Evolutionary conservation across 2,113 vertebrate species (phyloP), one percentile per base, ranked within the genome.

Genomic region (Pungitius pungitius): DNA sequence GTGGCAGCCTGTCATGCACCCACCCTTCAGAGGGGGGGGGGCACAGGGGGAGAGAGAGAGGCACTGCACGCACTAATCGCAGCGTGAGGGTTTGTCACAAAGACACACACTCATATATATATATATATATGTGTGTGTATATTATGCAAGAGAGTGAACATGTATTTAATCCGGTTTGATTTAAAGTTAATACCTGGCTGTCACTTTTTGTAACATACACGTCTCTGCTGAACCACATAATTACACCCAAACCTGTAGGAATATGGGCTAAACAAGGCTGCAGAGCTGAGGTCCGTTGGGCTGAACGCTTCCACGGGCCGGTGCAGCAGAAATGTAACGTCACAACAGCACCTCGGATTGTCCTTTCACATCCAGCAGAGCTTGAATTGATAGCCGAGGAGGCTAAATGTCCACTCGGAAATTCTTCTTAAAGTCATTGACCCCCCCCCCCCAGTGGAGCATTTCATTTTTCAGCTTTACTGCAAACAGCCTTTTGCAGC

Each of bases 1-100:
- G 82, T 83, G 85, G 82, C 81, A 85, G 81, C 81, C 71, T 78
- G 84, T 88, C 89, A 87, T 73, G 76, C 75, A 65, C 67, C 78
- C 61, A 63, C 73, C 84, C 80, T 77, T 73, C 83, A 68, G 33
- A n/a, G n/a, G n/a, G n/a, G n/a, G n/a, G n/a, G n/a, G n/a, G n/a
- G n/a, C n/a, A n/a, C n/a, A n/a, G n/a, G n/a, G n/a, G n/a, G n/a
- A n/a, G n/a, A n/a, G n/a, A n/a, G n/a, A n/a, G n/a, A n/a, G n/a
- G n/a, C n/a, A n/a, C n/a, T n/a, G n/a, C n/a, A n/a, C n/a, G n/a
- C n/a, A n/a, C n/a, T n/a, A n/a, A n/a, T n/a, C n/a, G n/a, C n/a
- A n/a, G n/a, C n/a, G n/a, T n/a, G n/a, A n/a, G n/a, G n/a, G n/a
- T n/a, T n/a, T n/a, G 33, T 35, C 33, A 35, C 12, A 35, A 7